phyloP scores from a whole-genome alignment of 2,888 invertebrate genomes.

The Gortyna flavago region DNA sequence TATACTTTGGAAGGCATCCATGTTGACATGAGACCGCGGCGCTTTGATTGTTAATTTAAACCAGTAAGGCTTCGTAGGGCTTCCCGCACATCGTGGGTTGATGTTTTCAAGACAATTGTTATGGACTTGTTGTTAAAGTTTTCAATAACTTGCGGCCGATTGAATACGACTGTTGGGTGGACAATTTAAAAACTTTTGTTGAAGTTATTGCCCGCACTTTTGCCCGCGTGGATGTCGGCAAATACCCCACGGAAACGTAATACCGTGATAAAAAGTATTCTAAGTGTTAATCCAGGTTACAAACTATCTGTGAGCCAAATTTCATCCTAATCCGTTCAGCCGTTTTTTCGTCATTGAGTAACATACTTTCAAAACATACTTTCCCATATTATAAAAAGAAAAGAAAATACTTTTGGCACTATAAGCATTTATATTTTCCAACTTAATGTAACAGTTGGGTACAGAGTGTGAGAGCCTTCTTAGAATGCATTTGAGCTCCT shows the following conservation, averaged over 20 bases:
- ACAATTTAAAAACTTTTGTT: constrained; percentile 6
- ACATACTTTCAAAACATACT: background rate
- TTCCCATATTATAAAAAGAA: background rate
- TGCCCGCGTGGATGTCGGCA: background rate
- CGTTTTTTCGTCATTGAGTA: background rate
- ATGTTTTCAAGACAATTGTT: constrained; percentile 22
- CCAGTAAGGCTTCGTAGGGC: constrained; percentile 51
- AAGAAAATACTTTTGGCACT: background rate
- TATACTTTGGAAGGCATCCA: constrained; percentile 76
- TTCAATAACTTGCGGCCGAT: constrained; percentile 8
- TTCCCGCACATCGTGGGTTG: constrained; percentile 54
- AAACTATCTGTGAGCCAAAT: background rate
- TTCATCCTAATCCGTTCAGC: background rate
- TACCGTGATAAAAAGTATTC: background rate
- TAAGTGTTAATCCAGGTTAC: background rate
- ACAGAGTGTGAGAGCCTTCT: background rate
- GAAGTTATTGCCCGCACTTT: background rate
- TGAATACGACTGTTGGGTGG: constrained; percentile 7
- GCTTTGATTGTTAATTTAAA: constrained; percentile 71
- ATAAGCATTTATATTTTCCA: background rate
- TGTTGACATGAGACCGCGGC: constrained; percentile 65
- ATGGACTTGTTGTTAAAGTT: constrained; percentile 8
- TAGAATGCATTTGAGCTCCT: background rate
- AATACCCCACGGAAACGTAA: background rate
- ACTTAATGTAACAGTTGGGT: background rate